A percentile compares a stretch with the other conserved stretches of the same genome.
Evolutionary conservation across 30 jellyfish, hydroid and myxozoan species (phyloP).

Genomic region (Hydractinia echinata): DNA sequence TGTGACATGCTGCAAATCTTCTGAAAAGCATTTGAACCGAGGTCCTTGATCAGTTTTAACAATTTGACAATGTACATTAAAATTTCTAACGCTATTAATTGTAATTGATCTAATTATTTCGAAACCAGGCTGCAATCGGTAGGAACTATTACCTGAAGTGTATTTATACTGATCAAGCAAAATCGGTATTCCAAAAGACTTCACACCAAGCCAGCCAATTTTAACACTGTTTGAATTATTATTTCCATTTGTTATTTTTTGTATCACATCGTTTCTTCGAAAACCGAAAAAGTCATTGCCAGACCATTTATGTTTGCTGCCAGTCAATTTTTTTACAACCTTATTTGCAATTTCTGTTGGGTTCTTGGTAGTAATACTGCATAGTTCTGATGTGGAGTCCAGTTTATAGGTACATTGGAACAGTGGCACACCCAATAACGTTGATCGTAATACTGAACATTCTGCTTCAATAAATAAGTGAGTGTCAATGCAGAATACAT

Average conservation of each 20-base stretch:
- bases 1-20: too few relatives aligned
- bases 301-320: not conserved
- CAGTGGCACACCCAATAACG: too few relatives aligned
- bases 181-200: not conserved
- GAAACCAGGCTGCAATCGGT: not conserved
- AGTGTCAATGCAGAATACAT: too few relatives aligned
- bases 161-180: not conserved
- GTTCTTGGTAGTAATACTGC: too few relatives aligned
- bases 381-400: too few relatives aligned
- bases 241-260: not conserved
- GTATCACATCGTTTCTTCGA: not conserved
- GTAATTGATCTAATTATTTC: not conserved
- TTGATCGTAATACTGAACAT: too few relatives aligned
- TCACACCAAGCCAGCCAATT: not conserved
- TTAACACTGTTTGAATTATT: not conserved
- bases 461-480: too few relatives aligned
- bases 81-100: not conserved
- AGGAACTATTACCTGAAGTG: not conserved
- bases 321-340: too few relatives aligned
- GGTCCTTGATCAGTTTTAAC: not conserved
- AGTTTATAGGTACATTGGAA: too few relatives aligned
- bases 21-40: not conserved
- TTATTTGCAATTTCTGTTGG: too few relatives aligned
- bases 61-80: not conserved
- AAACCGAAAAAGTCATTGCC: not conserved